Base-by-base conservation (phyloP, 2,113 vertebrate species). In the Elgaria multicarinata region DNA sequence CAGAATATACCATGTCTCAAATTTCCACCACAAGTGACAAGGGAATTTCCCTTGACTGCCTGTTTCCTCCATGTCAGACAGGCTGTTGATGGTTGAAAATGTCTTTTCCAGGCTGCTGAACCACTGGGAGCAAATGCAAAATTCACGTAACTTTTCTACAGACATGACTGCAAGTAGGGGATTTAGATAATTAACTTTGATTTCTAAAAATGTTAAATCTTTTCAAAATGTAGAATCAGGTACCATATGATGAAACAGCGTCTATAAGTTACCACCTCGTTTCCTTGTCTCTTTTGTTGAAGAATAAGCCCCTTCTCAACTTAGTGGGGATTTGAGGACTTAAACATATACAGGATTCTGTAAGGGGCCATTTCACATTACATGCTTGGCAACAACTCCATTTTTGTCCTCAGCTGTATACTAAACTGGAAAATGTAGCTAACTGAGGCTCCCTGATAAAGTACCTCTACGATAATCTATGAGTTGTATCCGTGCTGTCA, bases 121-220 rank as follows among this genome's bases (percentile, higher is more conserved):
- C 50, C 0, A 0, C 14, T 6, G 39, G 33, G 58, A 3, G 31
- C n/a, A n/a, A 8, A 46, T 33, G 24, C 71, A 64, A 3, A 22
- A 67, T 50, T 24, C 9, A 76, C 3, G 1, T 5, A n/a, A 0
- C 0, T 14, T 12, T 58, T 67, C 16, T 62, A 24, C 1, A 0
- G 0, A 0, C 16, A 31, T 74, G 53, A 72, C 4, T 28, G 50
- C 66, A 46, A 20, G 46, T 1, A 13, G 66, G 4, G 10, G n/a
- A 28, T 42, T 44, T 24, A 72, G 66, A n/a, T 67, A 46, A 66
- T 16, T 72, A 13, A 12, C 36, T 36, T n/a, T 58, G n/a, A 55
- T 36, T 58, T 85, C 67, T 53, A 39, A 71, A 10, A 71, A 84
- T 33, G 9, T 33, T 7, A 69, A 44, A 67, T 28, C 67, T 22